Percentiles rank a stretch among this genome's conserved stretches.
Conservation (phyloP, 2,113 vertebrate species). For the Anas platyrhynchos region DNA sequence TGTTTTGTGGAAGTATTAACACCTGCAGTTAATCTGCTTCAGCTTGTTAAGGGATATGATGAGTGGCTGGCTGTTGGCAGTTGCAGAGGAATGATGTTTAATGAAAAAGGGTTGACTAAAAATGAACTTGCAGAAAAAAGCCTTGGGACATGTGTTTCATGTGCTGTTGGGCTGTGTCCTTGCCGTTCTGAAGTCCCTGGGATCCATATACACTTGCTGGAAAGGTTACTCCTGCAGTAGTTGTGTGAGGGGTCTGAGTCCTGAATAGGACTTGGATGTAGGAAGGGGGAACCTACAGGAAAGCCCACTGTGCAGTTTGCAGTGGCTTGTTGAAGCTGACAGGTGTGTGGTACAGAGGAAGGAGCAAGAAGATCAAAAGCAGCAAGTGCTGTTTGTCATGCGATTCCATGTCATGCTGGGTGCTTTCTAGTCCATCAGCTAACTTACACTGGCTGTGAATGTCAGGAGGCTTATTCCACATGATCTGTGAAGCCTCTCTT, state of each 20-base stretch:
- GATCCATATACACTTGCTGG: neutral
- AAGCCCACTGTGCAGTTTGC: neutral
- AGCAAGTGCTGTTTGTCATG: neutral
- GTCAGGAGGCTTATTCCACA: neutral
- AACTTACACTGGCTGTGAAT: neutral
- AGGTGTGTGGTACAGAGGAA: neutral
- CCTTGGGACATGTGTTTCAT: neutral
- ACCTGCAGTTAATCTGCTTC: neutral
- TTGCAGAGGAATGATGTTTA: neutral
- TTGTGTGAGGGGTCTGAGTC: neutral
- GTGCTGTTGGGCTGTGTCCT: neutral
- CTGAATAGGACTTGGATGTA: fast-evolving
- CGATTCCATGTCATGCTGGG: neutral
- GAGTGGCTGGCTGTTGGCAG: neutral
- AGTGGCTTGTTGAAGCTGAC: neutral
- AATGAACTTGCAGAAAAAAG: neutral
- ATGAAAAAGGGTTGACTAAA: neutral
- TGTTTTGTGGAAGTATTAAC: neutral
- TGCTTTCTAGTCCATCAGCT: neutral
- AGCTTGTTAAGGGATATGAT: neutral
- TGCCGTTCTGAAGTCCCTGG: neutral
- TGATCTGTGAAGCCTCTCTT: neutral
- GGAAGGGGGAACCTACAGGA: neutral
- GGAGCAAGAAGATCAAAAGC: neutral
- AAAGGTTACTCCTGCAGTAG: neutral